phyloP scores from a whole-genome alignment of 2,113 vertebrate genomes.

The Meleagris gallopavo region DNA sequence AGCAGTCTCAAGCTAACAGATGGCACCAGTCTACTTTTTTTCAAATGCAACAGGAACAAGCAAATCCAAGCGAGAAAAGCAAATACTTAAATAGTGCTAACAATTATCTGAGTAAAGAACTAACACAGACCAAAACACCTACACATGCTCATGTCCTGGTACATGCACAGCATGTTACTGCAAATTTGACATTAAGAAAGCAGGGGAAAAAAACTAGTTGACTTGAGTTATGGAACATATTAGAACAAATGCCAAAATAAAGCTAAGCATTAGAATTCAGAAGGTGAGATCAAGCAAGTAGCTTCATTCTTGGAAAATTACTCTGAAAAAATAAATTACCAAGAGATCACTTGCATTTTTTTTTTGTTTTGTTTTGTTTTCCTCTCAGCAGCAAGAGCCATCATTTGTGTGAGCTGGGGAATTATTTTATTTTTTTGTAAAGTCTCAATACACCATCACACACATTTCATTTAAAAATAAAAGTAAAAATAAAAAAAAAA shows the following conservation, averaged over 20 bases:
- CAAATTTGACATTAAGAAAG: constrained; percentile 50
- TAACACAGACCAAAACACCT: constrained; percentile 56
- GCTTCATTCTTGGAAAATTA: not conserved
- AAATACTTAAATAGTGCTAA: constrained; percentile 47
- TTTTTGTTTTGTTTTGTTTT: not conserved
- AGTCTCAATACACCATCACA: not conserved
- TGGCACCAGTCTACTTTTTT: constrained; percentile 16
- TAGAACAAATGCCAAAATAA: constrained; percentile 17
- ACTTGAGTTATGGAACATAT: not conserved
- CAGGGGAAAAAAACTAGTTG: not conserved
- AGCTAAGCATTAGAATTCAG: not conserved
- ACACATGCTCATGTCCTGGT: constrained; percentile 30
- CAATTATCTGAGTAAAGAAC: constrained; percentile 48
- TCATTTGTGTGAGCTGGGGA: not conserved
- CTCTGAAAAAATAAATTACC: not conserved
- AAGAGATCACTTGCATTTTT: not conserved
- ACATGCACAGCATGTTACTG: constrained; percentile 41
- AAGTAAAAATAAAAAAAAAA: not conserved
- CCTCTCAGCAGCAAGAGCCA: not conserved
- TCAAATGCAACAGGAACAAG: constrained; percentile 36
- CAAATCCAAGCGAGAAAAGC: constrained; percentile 45
- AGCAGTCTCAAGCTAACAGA: constrained; percentile 32
- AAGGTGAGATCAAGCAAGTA: not conserved
- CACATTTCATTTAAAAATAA: not conserved
- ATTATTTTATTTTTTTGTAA: not conserved